Evolutionary conservation across 2,888 invertebrate genomes (phyloP), one percentile per base, ranked within the genome.

Genomic region (Nasonovia ribisnigri): DNA sequence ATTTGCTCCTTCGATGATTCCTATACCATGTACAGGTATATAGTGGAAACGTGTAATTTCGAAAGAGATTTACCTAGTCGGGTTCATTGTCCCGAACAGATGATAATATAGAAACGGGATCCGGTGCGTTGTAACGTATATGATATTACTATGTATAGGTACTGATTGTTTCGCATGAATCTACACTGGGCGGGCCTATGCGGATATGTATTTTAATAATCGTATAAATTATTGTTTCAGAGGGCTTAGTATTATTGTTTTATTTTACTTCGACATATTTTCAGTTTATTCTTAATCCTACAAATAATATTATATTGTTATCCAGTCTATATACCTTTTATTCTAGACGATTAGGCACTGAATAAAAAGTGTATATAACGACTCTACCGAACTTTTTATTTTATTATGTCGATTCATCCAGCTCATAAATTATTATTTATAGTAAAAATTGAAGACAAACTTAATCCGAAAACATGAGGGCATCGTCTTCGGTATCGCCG

Each of bases 1-100:
- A 77, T 77, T 77, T 77, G 77, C 77, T 26, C 77, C 77, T 36
- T 77, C 77, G 77, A 36, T 36, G 36, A 36, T 77, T 36, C 20
- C 77, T 77, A 77, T 36, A 77, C 5, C 26, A 60, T 20, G 36
- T 36, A 77, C 77, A 77, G 8, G 77, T 20, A 36, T 36, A 36
- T 77, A 0, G 6, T 77, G 77, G 26, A 20, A 77, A 77, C 77
- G 36, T 77, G 77, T 77, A 77, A 77, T 77, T 77, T 77, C 77
- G 36, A 36, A 77, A 77, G 77, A 77, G 36, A 77, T 77, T 77
- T 42, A 77, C 77, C 13, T 36, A 77, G 36, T 20, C 36, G 77
- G 36, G 77, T 77, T 77, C 77, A 77, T 77, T 36, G 77, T 77
- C 77, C 77, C 77, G 77, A 77, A 77, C 77, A 77, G 77, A 77